A percentile compares a stretch with the other conserved stretches of the same genome.
phyloP scores from a whole-genome alignment of 2,797 vertebrate species.

The Crocidura indochinensis region DNA sequence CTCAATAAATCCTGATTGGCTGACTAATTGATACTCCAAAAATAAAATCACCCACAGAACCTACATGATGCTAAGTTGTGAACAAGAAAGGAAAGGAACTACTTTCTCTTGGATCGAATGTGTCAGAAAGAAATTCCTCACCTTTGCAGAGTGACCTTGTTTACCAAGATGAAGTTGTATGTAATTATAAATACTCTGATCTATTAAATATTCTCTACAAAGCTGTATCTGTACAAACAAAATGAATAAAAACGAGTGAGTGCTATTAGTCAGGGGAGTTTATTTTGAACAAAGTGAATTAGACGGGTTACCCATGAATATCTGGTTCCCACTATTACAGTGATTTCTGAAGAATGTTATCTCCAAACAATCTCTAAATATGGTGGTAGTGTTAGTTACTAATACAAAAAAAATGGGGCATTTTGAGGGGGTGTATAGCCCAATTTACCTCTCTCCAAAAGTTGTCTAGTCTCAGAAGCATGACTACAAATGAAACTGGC shows the following conservation, averaged over 20 bases:
- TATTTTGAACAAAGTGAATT: constrained; percentile 18
- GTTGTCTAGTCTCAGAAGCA: background rate
- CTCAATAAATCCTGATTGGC: constrained; percentile 58
- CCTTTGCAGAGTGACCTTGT: constrained; percentile 2
- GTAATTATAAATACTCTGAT: background rate
- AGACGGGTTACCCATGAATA: background rate
- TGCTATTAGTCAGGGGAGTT: background rate
- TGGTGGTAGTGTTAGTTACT: too few species aligned
- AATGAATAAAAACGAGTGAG: background rate
- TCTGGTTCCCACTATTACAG: background rate
- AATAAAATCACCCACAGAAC: constrained; percentile 60
- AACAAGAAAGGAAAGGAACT: constrained; percentile 36
- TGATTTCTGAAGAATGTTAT: background rate
- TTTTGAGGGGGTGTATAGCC: background rate
- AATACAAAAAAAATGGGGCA: too few species aligned
- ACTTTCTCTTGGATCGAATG: constrained; percentile 2
- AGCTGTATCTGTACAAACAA: background rate
- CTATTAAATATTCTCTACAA: background rate
- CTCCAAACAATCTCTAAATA: background rate
- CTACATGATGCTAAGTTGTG: background rate
- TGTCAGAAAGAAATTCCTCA: background rate
- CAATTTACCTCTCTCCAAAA: background rate
- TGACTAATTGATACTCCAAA: constrained; percentile 68
- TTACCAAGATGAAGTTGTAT: constrained; percentile 32
- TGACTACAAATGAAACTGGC: background rate